phyloP scores from a whole-genome alignment of 2,888 invertebrate species.

The Calephelis perditalis region DNA sequence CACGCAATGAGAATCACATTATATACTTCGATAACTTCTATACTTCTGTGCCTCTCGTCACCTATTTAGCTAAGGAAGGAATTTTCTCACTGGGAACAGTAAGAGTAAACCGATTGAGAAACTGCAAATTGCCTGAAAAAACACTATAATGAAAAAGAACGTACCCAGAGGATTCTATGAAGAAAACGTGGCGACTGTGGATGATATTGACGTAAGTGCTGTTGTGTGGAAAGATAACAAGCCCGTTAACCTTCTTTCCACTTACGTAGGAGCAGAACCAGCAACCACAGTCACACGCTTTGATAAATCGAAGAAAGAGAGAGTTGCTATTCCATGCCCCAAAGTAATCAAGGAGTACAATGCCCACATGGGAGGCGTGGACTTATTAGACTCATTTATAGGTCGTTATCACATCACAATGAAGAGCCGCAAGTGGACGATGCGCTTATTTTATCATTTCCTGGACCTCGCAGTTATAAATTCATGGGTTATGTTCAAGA shows the following conservation, averaged over 20 bases:
- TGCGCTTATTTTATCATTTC: slow-evolving; percentile 40
- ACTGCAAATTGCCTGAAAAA: slow-evolving; percentile 38
- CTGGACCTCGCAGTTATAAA: slow-evolving; percentile 38
- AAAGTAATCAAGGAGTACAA: slow-evolving; percentile 10
- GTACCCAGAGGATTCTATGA: slow-evolving; percentile 37
- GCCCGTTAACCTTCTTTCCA: slow-evolving; percentile 40
- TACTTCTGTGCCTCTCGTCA: too few species aligned
- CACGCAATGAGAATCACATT: slow-evolving; percentile 31
- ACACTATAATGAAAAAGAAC: slow-evolving; percentile 36
- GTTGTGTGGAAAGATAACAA: slow-evolving; percentile 45
- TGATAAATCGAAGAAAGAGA: slow-evolving; percentile 31
- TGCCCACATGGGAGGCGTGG: slow-evolving; percentile 16
- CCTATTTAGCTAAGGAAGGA: slow-evolving; percentile 18
- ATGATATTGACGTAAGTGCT: slow-evolving; percentile 35
- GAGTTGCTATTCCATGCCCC: slow-evolving; percentile 1
- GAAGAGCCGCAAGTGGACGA: slow-evolving; percentile 39
- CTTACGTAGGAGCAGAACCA: slow-evolving; percentile 42
- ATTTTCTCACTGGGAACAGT: slow-evolving; percentile 36
- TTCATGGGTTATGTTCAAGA: slow-evolving; percentile 39
- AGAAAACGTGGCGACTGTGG: slow-evolving; percentile 36
- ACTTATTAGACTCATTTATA: slow-evolving; percentile 24
- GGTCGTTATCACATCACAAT: slow-evolving; percentile 35
- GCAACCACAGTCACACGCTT: slow-evolving; percentile 35
- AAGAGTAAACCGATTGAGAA: slow-evolving; percentile 34
- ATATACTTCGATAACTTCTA: too few species aligned